Base-by-base conservation (phyloP, 2,113 vertebrate species). In the Synchiropus splendidus region DNA sequence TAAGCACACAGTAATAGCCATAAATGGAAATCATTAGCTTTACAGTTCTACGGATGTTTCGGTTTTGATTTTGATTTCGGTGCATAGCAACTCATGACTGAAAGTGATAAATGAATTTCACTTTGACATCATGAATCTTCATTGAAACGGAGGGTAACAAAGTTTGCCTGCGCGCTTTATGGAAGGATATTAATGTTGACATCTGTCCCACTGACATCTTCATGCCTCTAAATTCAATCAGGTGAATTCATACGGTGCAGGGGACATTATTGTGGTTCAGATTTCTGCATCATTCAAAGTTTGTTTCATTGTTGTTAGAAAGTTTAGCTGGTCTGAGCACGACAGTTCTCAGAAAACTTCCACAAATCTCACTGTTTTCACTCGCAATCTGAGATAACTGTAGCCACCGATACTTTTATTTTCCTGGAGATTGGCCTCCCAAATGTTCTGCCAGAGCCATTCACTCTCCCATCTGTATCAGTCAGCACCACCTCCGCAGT, bases 381-480 rank as follows among this genome's bases (percentile, higher is more conserved):
- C 12, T 6, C 18, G 15, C 40, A 18, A 6, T 9, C 12, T 12
- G 2, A 41, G 13, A 42, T 16, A 48, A 40, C 11, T 12, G 13
- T 30, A 46, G 36, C 27, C 5, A 15, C 5, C 9, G 30, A 42
- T 35, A 6, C 14, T 10, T 31, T 30, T 21, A 27, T 10, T 36
- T 30, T 42, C 34, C 34, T 36, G 16, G 38, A 51, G 9, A 21
- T 38, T 51, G 39, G 14, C n/a, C 48, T 32, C 18, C 4, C 2
- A 5, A 17, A 30, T 58, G 32, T 30, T 35, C 39, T 38, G 67
- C 69, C 64, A 54, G 12, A 69, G 27, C 53, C 64, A 55, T 73
- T 72, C 36, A 39, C 34, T 27, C 31, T 48, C 70, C 64, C 62
- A 74, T 77, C 58, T 62, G 58, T 73, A 66, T 72, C 71, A 31